These are phyloP conservation scores for Pontoporia blainvillei DNA, from an alignment of 2,113 vertebrate species.

Conservation along the genomic window DNA sequence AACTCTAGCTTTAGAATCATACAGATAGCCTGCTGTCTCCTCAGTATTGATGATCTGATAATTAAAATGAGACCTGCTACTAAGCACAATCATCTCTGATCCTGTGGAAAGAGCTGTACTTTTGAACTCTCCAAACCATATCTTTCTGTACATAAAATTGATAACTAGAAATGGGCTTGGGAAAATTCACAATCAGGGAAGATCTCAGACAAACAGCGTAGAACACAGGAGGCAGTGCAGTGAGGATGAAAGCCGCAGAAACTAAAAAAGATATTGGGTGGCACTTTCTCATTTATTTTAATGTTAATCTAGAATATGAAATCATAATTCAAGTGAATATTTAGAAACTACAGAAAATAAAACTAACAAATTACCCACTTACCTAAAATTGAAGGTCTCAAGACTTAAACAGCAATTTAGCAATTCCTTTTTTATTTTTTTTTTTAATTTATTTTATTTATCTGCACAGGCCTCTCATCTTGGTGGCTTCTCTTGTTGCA, in stretches of 20 bases:
- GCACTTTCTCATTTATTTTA: neutral
- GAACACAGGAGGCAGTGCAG: fast-evolving
- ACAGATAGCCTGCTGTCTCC: neutral
- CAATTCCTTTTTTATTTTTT: neutral
- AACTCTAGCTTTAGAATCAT: neutral
- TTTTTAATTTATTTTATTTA: no score
- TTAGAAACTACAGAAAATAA: neutral
- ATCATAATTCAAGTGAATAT: neutral
- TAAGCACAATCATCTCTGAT: neutral
- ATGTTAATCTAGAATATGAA: neutral
- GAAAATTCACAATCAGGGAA: neutral
- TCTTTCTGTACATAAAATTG: neutral
- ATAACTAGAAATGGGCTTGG: neutral
- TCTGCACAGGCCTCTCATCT: no score
- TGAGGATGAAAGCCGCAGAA: neutral
- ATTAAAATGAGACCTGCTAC: constrained; percentile 21
- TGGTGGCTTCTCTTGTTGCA: no score
- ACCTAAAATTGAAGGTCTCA: neutral
- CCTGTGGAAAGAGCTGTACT: neutral
- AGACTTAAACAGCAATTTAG: neutral
- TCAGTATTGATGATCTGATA: neutral
- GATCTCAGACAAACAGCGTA: neutral
- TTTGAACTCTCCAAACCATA: neutral
- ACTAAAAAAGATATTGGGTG: fast-evolving
- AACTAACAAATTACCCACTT: neutral